A percentile compares a stretch with the other conserved stretches of the same genome.
phyloP scores from a whole-genome alignment of 2,113 vertebrate genomes.

The Prietella phreatophila region DNA sequence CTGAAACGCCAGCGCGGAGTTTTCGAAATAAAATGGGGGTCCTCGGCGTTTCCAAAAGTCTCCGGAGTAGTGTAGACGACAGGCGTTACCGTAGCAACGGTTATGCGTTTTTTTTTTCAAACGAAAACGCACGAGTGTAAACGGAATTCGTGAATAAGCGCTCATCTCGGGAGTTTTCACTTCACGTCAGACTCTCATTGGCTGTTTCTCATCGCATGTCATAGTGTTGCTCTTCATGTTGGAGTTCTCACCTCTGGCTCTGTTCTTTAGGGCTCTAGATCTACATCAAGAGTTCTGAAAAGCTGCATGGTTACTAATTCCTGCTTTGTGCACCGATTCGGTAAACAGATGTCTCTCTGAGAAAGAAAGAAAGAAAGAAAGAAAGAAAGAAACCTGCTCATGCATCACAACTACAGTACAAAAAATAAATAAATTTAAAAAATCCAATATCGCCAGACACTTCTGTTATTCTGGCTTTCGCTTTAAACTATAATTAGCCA shows the following conservation, averaged over 20 bases:
- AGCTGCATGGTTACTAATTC: neutral
- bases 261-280: neutral
- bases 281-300: neutral
- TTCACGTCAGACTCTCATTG: neutral
- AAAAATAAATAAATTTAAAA: neutral
- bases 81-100: too few relatives aligned
- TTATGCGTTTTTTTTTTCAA: too few relatives aligned
- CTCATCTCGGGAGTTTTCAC: neutral
- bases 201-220: neutral
- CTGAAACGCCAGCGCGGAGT: too few relatives aligned
- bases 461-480: conserved; percentile 1
- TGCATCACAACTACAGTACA: conserved; percentile 28
- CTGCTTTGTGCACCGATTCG: neutral
- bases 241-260: neutral
- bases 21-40: too few relatives aligned
- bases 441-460: conserved; percentile 13
- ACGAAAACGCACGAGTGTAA: too few relatives aligned
- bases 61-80: too few relatives aligned
- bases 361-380: too few relatives aligned
- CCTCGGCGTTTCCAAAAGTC: too few relatives aligned
- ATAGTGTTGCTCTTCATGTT: neutral
- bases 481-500: conserved; percentile 27
- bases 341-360: neutral
- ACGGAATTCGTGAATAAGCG: too few relatives aligned
- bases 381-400: neutral